Conservation (phyloP, 2,113 vertebrate genomes). For the Emberiza fucata region DNA sequence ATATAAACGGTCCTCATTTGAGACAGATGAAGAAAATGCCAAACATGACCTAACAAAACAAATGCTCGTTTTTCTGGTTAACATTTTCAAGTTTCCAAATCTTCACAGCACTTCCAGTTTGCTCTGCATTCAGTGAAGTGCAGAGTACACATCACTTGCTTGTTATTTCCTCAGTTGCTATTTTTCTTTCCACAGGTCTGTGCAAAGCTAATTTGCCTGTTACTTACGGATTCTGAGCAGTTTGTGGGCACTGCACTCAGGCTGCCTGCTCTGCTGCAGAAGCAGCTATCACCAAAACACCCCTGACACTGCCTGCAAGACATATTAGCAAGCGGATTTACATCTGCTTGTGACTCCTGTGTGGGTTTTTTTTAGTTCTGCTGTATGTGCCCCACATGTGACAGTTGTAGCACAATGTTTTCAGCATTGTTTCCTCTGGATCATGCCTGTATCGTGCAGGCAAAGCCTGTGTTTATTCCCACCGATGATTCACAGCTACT, state of each 20-base stretch:
- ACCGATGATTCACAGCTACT: rapidly evolving
- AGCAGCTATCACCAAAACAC: background rate
- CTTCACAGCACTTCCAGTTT: background rate
- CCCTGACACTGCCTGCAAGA: background rate
- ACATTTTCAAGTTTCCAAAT: background rate
- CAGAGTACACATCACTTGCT: background rate
- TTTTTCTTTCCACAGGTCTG: background rate
- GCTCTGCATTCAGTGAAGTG: background rate
- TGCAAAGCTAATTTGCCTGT: background rate
- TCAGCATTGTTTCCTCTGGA: background rate
- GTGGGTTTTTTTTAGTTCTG: background rate
- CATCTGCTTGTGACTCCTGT: background rate
- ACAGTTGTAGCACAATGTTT: background rate
- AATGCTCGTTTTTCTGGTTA: background rate
- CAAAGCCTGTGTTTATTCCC: background rate
- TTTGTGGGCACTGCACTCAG: background rate
- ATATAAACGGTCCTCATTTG: background rate
- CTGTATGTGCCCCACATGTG: background rate
- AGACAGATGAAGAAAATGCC: background rate
- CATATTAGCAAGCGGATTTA: background rate
- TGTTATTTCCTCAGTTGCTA: background rate
- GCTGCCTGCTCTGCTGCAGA: background rate
- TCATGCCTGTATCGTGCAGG: rapidly evolving
- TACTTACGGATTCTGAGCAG: background rate
- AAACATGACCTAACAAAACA: background rate